These are phyloP conservation scores for Thecocarcelia acutangulata DNA, from an alignment of 2,888 invertebrate species.

Conservation along the genomic window DNA sequence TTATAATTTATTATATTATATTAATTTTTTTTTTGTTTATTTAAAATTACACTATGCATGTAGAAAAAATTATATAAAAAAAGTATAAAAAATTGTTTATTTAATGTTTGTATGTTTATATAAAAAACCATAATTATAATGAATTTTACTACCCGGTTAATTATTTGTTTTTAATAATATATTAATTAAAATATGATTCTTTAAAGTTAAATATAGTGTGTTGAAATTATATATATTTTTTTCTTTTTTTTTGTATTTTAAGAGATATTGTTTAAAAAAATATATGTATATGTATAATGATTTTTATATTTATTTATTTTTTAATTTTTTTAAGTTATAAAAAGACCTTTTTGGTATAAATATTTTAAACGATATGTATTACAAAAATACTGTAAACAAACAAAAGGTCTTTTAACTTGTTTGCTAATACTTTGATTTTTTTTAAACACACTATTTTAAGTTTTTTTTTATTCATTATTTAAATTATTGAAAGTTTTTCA, in stretches of 20 bases:
- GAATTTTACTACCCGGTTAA: constrained; percentile 59
- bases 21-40: constrained; percentile 22
- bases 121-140: constrained; percentile 53
- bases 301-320: too few species aligned
- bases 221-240: constrained; percentile 35
- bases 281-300: constrained; percentile 32
- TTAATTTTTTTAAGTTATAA: constrained; percentile 30
- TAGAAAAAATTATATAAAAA: constrained; percentile 68
- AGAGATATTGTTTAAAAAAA: constrained; percentile 59
- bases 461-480: constrained; percentile 26
- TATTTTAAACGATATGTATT: constrained; percentile 67
- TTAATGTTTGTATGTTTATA: constrained; percentile 30
- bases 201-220: constrained; percentile 49
- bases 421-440: constrained; percentile 60
- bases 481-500: constrained; percentile 52
- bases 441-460: constrained; percentile 59
- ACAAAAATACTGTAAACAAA: constrained; percentile 66
- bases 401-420: constrained; percentile 55
- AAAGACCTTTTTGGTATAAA: constrained; percentile 57
- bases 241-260: constrained; percentile 25
- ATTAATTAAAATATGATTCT: constrained; percentile 29
- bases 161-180: constrained; percentile 2
- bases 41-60: constrained; percentile 43
- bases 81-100: constrained; percentile 62
- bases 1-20: constrained; percentile 10